These are phyloP conservation scores for Bufo bufo DNA, from an alignment of 2,113 vertebrate species.

Conservation along the genomic window DNA sequence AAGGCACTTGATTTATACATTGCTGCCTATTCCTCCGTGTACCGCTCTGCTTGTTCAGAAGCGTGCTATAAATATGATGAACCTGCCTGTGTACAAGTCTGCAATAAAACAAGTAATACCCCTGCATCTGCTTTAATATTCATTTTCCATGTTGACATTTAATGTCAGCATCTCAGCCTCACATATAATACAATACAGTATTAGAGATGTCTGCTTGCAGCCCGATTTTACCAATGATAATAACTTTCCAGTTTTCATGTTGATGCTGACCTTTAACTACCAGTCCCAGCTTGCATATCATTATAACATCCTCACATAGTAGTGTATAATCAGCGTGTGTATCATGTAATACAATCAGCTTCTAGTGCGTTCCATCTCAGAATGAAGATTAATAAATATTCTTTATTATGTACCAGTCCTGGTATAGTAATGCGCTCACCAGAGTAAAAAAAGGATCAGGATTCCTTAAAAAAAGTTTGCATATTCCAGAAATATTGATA, in stretches of 20 bases:
- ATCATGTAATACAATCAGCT: background rate
- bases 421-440: background rate
- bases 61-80: slow-evolving; percentile 7
- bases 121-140: slow-evolving; percentile 29
- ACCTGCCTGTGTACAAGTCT: slow-evolving; percentile 18
- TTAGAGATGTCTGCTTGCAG: slow-evolving; percentile 17
- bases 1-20: slow-evolving; percentile 12
- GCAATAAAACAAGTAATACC: slow-evolving; percentile 21
- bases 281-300: background rate
- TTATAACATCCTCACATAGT: background rate
- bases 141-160: slow-evolving; percentile 17
- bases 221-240: slow-evolving; percentile 11
- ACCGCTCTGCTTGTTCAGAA: background rate
- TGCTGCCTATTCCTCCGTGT: background rate
- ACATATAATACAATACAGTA: slow-evolving; percentile 8
- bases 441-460: background rate
- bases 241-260: background rate
- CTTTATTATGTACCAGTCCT: background rate
- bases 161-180: background rate
- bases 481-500: background rate
- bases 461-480: no score
- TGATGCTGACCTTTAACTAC: slow-evolving; percentile 6
- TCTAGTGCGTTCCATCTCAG: background rate
- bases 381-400: background rate
- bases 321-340: background rate